Conservation (phyloP, 2,113 vertebrate genomes). For the Tympanuchus pallidicinctus region DNA sequence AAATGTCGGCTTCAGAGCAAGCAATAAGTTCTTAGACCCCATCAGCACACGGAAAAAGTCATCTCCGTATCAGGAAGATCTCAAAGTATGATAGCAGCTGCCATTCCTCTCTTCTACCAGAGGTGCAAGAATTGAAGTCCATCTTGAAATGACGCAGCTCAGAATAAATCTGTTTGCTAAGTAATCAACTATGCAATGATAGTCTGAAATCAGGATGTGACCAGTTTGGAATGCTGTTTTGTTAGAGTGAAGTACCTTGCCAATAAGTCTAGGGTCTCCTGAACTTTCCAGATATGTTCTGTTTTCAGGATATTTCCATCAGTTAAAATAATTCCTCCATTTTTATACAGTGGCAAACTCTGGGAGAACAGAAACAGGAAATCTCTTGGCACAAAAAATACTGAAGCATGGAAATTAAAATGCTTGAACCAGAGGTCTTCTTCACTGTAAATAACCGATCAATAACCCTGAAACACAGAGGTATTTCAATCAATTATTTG, state of each 20-base stretch:
- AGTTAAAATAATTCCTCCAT: neutral
- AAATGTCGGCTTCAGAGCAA: constrained; percentile 2
- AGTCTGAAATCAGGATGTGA: neutral
- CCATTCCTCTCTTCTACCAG: neutral
- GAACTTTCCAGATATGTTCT: neutral
- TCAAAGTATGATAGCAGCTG: neutral
- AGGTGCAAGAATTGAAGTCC: neutral
- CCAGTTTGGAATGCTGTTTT: neutral
- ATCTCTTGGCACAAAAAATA: neutral
- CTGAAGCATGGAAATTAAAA: neutral
- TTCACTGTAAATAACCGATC: neutral
- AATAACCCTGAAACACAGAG: neutral
- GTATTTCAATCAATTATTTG: neutral
- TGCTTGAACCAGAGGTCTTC: neutral
- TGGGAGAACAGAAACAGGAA: neutral
- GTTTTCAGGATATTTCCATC: neutral
- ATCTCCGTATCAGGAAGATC: neutral
- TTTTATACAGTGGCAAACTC: neutral
- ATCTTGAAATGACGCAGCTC: neutral
- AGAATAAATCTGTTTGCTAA: neutral
- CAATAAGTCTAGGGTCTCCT: neutral
- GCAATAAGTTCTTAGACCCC: neutral
- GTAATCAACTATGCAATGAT: constrained; percentile 7
- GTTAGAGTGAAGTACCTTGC: neutral
- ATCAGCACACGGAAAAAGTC: neutral